Percentiles rank a stretch among this genome's conserved stretches.
Conservation (phyloP, 1,140 invertebrate species). For the Acromyrmex charruanus region DNA sequence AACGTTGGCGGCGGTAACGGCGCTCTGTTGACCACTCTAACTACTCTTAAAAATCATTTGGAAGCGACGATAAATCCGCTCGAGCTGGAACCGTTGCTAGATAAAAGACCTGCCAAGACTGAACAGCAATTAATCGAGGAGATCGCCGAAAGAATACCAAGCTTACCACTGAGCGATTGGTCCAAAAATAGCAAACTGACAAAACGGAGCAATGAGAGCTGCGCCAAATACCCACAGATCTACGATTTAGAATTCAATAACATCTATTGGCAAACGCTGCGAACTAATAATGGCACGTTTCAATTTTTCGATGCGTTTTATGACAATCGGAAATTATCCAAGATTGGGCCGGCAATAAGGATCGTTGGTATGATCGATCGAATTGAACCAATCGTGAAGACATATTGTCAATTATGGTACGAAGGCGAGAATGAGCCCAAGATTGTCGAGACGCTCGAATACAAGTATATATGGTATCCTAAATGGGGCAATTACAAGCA, state of each 20-base stretch:
- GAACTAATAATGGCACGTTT: slow-evolving; percentile 94
- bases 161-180: slow-evolving; percentile 94
- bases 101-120: slow-evolving; percentile 89
- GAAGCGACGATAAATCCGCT: slow-evolving; percentile 81
- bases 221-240: slow-evolving; percentile 93
- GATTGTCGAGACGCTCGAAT: slow-evolving; percentile 93
- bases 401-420: slow-evolving; percentile 96
- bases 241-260: slow-evolving; percentile 97
- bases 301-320: slow-evolving; percentile 96
- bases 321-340: slow-evolving; percentile 92
- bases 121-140: slow-evolving; percentile 93
- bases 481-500: slow-evolving; percentile 98
- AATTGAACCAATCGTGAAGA: slow-evolving; percentile 93
- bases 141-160: slow-evolving; percentile 92
- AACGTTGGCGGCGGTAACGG: slow-evolving; percentile 67
- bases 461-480: slow-evolving; percentile 97
- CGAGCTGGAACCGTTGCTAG: slow-evolving; percentile 87
- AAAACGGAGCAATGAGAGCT: slow-evolving; percentile 89
- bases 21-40: slow-evolving; percentile 69
- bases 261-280: slow-evolving; percentile 95
- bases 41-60: slow-evolving; percentile 75
- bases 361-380: slow-evolving; percentile 97
- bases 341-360: slow-evolving; percentile 92
- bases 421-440: slow-evolving; percentile 92
- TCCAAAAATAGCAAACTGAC: slow-evolving; percentile 90